Conservation (phyloP, 2,797 vertebrate species). For the Lateolabrax maculatus region DNA sequence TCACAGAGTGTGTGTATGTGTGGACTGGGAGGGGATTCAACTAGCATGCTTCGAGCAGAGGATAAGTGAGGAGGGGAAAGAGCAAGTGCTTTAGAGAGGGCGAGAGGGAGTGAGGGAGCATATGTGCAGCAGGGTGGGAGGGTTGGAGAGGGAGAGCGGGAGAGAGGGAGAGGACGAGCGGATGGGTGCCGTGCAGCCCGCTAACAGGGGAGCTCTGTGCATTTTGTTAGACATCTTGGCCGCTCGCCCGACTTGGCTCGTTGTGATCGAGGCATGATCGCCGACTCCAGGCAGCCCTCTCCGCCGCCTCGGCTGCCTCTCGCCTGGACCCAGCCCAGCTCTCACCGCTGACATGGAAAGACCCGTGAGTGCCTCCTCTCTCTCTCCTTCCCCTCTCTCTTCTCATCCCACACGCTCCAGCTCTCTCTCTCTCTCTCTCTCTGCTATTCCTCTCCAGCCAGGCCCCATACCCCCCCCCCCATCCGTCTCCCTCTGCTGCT, state of each 20-base stretch:
- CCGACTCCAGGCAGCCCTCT: slow-evolving; percentile 90
- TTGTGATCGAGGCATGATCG: slow-evolving; percentile 99
- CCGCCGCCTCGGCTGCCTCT: slow-evolving; percentile 88
- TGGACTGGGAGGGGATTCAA: slow-evolving; percentile 28
- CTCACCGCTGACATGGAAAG: slow-evolving; percentile 90
- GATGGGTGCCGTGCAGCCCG: slow-evolving; percentile 82
- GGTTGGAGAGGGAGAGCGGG: slow-evolving; percentile 48
- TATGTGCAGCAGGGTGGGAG: slow-evolving; percentile 72
- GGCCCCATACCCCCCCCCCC: too few species aligned
- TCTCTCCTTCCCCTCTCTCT: slow-evolving; percentile 58
- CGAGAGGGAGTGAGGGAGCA: slow-evolving; percentile 67
- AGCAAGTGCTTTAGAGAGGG: slow-evolving; percentile 79
- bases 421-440: slow-evolving; percentile 49
- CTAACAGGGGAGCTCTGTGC: slow-evolving; percentile 85
- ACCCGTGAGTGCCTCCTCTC: slow-evolving; percentile 92
- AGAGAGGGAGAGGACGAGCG: slow-evolving; percentile 64
- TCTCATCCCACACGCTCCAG: slow-evolving; percentile 38
- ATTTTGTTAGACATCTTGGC: slow-evolving; percentile 90
- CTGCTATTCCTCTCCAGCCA: too few species aligned
- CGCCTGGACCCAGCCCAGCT: slow-evolving; percentile 90
- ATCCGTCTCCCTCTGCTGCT: too few species aligned
- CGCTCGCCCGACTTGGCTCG: slow-evolving; percentile 92
- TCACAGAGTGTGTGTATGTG: neutral
- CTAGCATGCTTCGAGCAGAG: slow-evolving; percentile 54
- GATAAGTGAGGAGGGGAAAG: slow-evolving; percentile 73